phyloP scores from a whole-genome alignment of 1,140 invertebrate species.

The Mactra quadrangularis region DNA sequence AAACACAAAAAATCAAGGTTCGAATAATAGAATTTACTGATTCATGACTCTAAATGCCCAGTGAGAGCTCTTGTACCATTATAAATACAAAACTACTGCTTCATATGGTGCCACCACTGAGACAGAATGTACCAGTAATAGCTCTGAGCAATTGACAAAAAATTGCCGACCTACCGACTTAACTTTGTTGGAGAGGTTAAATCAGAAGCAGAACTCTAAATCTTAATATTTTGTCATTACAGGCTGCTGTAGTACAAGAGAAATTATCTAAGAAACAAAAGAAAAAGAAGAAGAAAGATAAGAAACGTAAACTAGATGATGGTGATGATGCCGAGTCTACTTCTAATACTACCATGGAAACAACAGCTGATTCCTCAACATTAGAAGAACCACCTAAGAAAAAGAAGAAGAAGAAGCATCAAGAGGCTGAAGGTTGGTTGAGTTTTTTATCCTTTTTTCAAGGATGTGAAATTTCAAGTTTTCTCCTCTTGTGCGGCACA shows the following conservation, averaged over 20 bases:
- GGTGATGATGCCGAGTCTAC: conserved; percentile 54
- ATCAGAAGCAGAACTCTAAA: no score
- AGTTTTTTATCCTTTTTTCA: not conserved
- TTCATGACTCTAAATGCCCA: no score
- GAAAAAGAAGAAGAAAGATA: conserved; percentile 69
- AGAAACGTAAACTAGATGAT: conserved; percentile 18
- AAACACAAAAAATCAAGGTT: no score
- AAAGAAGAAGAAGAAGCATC: conserved; percentile 72
- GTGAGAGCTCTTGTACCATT: no score
- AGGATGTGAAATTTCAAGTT: not conserved
- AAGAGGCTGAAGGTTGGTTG: conserved; percentile 11
- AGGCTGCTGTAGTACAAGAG: conserved; percentile 77
- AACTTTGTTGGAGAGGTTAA: no score
- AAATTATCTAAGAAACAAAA: conserved; percentile 79
- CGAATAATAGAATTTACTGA: no score
- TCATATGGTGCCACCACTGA: no score
- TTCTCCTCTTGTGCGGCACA: not conserved
- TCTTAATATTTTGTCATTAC: no score
- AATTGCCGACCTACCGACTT: no score
- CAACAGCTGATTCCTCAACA: conserved; percentile 66
- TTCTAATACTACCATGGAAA: conserved; percentile 49
- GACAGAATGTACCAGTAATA: no score
- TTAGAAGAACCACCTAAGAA: conserved; percentile 60
- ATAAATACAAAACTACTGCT: no score
- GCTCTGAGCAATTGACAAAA: no score